Conservation (phyloP, 2,797 vertebrate genomes). For the Argentina silus region DNA sequence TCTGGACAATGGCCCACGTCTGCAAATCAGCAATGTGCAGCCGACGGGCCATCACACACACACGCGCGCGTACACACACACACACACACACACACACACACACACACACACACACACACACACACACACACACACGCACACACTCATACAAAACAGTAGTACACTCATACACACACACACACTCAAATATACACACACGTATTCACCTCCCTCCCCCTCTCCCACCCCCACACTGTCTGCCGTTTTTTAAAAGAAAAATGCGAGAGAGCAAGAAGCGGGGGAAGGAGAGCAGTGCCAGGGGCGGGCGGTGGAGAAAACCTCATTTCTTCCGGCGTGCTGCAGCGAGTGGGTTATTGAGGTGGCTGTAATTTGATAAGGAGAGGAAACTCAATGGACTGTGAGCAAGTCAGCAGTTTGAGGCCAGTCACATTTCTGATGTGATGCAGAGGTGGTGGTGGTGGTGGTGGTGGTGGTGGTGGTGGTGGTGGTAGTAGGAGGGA, state of each 20-base stretch:
- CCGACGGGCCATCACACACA: slow-evolving; percentile 31
- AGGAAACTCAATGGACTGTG: slow-evolving; percentile 78
- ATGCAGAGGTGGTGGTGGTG: slow-evolving; percentile 65
- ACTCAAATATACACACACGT: background rate
- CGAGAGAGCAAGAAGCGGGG: slow-evolving; percentile 42
- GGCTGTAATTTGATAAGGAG: slow-evolving; percentile 84
- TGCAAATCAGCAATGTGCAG: slow-evolving; percentile 54
- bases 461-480: slow-evolving; percentile 36
- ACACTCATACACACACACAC: slow-evolving; percentile 25
- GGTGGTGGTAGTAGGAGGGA: slow-evolving; percentile 45
- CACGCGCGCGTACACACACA: slow-evolving; percentile 18
- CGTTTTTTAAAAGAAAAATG: slow-evolving; percentile 69
- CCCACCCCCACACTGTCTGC: slow-evolving; percentile 37
- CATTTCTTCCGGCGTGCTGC: slow-evolving; percentile 76
- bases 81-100: slow-evolving; percentile 24
- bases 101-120: slow-evolving; percentile 40
- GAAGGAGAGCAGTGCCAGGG: slow-evolving; percentile 62
- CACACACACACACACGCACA: slow-evolving; percentile 30
- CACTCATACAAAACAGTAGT: slow-evolving; percentile 14
- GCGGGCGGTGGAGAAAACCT: slow-evolving; percentile 66
- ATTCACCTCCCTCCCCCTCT: background rate
- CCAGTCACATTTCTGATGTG: slow-evolving; percentile 78
- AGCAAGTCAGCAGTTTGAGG: slow-evolving; percentile 80
- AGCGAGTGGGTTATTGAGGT: slow-evolving; percentile 81
- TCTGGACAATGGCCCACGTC: slow-evolving; percentile 60